Base-by-base conservation (phyloP, 2,888 invertebrate species). In the Pollenia griseotomentosa region DNA sequence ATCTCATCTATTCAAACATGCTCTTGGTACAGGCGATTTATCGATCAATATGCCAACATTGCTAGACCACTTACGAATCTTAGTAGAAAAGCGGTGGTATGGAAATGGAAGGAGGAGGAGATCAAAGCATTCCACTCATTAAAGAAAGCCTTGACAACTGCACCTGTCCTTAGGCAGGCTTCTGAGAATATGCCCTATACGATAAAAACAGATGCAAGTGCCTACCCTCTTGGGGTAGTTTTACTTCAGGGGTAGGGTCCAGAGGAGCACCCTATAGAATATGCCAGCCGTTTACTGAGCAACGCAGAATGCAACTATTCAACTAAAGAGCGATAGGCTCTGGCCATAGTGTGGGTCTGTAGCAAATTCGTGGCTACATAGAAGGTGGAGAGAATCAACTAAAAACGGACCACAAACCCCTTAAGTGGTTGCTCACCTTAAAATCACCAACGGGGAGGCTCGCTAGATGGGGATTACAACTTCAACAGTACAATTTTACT, bases 361-460 rank as follows among this genome's bases (percentile, higher is more conserved):
- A 71, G 8, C 5, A 93, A 93, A 85, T 94, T 83, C 80, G 92
- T 42, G 91, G 91, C 0, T 94, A 93, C 82, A 86, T 94, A 0
- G 92, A 93, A 70, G 91, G 92, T 0, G 63, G 89, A 1, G 83
- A 88, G 65, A 33, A 83, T 6, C 51, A 42, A 33, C 53, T 94
- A 0, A 85, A 91, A 7, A 94, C 93, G 0, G 94, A 94, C 83
- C 94, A 94, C 82, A 92, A 93, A 83, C 93, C 94, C 0, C 88
- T 94, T 33, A 92, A 93, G 90, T 94, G 93, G 93, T 48, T 75
- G 90, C 94, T 74, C 9, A 75, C 94, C 0, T 89, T 95, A 33
- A 92, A 93, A 90, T 94, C 93, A 93, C 92, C 92, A 0, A 90
- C 90, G 7, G 93, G 93, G 8, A 83, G 94, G 63, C 88, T 94